Base-by-base conservation (phyloP, 1,140 invertebrate genomes). In the Oryzaephilus surinamensis region DNA sequence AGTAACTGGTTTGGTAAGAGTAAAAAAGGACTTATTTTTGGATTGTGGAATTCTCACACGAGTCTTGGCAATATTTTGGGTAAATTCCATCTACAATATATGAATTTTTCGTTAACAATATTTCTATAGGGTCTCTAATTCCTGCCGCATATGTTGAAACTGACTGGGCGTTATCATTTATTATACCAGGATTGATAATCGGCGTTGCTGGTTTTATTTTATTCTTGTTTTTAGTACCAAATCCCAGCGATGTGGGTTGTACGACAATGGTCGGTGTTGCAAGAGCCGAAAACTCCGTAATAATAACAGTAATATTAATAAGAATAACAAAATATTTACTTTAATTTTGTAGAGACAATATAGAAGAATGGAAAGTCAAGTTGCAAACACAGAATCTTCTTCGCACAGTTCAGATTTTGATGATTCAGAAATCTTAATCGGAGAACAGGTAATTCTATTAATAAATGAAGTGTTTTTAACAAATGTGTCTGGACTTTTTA, bases 41-140 rank as follows among this genome's bases (percentile, higher is more conserved):
- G 94, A 8, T 72, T 97, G 8, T 98, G 74, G 93, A 97, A 97
- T 65, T 93, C 92, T 1, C 93, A 97, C 51, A 96, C 93, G 0
- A 94, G 89, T 0, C 71, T 97, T 7, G 94, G 94, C 17, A 97
- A 97, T 62, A 96, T 97, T 57, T 57, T 96, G 30, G 93, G 86
- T 60, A 65, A 52, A 62, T 10, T 11, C 17, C 12, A n/a, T n/a
- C 14, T 11, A 6, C 10, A 1, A 11, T 44, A 19, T 17, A 19
- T 16, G 5, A 35, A 21, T 15, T 20, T 36, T 29, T 10, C 3
- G 27, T 11, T 41, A 24, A 34, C 2, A 18, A 27, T 33, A 21
- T 19, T 23, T 21, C 48, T 54, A 28, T 36, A 72, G 71, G 70
- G 21, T 73, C 78, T 1, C 45, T 92, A 3, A 82, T 97, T 38